Evolutionary conservation across 2,888 invertebrate genomes (phyloP).

Genomic region (Harmothoe impar): DNA sequence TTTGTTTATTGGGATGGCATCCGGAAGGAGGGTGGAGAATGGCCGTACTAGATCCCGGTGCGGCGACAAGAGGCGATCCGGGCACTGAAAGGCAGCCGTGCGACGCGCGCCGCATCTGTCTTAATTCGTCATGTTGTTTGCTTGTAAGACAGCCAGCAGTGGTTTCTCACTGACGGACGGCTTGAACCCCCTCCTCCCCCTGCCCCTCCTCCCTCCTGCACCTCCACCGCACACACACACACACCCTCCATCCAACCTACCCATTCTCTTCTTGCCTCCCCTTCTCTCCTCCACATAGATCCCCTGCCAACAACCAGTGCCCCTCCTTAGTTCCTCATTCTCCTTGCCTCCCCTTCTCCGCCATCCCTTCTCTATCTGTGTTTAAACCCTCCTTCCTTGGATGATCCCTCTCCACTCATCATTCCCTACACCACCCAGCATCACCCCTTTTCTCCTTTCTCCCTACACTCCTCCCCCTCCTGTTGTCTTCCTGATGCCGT

Average conservation of each 20-base stretch:
- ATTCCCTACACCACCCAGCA: no score
- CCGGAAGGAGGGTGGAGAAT: slow-evolving; percentile 33
- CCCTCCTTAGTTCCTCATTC: no score
- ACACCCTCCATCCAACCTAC: not conserved
- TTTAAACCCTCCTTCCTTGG: no score
- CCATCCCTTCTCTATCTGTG: no score
- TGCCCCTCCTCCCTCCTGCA: not conserved
- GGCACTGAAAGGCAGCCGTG: slow-evolving; percentile 6
- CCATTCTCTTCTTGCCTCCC: not conserved
- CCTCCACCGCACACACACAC: not conserved
- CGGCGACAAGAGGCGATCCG: slow-evolving; percentile 10
- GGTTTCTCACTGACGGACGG: not conserved
- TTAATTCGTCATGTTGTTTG: slow-evolving; percentile 33
- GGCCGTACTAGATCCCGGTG: not conserved
- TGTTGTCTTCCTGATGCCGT: not conserved
- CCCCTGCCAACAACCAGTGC: no score
- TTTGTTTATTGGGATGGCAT: slow-evolving; percentile 53
- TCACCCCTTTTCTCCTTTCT: no score
- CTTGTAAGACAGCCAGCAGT: slow-evolving; percentile 11
- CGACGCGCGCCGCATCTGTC: slow-evolving; percentile 22
- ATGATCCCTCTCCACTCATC: no score
- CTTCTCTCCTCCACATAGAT: no score
- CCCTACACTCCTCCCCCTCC: not conserved
- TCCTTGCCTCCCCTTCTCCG: no score
- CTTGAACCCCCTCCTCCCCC: not conserved